These are phyloP conservation scores for Emberiza fucata DNA, from an alignment of 2,113 vertebrate species.

Conservation along the genomic window DNA sequence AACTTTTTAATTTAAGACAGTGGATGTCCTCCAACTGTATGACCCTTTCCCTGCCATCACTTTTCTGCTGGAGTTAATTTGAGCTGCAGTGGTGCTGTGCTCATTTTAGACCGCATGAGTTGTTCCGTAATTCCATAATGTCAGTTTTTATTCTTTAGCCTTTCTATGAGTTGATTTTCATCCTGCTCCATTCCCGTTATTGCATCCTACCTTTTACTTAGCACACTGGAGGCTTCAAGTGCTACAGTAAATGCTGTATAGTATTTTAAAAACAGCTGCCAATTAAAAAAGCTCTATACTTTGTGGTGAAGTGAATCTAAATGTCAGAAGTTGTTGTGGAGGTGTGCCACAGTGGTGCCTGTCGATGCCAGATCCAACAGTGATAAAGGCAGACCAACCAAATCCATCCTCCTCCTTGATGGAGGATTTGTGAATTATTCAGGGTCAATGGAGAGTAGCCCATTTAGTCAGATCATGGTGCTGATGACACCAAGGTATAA, in stretches of 20 bases:
- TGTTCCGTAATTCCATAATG: not conserved
- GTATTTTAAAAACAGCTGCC: not conserved
- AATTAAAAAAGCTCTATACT: not conserved
- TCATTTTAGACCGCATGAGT: not conserved
- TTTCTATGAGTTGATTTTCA: not conserved
- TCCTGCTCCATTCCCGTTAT: not conserved
- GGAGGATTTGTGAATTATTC: not conserved
- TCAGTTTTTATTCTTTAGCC: not conserved
- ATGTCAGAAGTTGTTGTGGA: not conserved
- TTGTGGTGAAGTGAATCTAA: not conserved
- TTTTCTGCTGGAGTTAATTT: not conserved
- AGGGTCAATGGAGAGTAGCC: not conserved
- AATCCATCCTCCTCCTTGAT: not conserved
- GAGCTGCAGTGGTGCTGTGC: not conserved
- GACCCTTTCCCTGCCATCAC: accelerated
- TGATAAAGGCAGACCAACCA: not conserved
- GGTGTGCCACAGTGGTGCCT: not conserved
- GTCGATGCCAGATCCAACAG: not conserved
- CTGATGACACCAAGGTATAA: not conserved
- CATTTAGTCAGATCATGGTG: not conserved
- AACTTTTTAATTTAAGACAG: not conserved
- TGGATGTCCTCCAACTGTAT: not conserved
- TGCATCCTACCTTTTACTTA: not conserved
- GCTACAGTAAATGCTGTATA: not conserved
- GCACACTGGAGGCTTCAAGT: not conserved